A percentile compares a stretch with the other conserved stretches of the same genome.
These are phyloP conservation scores for Podocnemis expansa DNA, from an alignment of 2,113 vertebrate genomes.

Conservation along the genomic window DNA sequence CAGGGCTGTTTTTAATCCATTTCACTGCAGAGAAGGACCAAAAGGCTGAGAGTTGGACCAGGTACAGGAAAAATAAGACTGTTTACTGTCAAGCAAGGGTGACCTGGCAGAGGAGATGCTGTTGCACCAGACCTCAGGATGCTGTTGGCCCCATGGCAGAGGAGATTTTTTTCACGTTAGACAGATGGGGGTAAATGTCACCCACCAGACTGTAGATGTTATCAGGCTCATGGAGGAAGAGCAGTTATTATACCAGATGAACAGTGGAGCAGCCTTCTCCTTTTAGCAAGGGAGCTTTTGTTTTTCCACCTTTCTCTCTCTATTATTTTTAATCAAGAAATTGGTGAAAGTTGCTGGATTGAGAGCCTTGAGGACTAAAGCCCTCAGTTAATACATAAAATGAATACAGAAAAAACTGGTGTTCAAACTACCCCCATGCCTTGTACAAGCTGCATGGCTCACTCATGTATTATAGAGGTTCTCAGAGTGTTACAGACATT, in stretches of 20 bases:
- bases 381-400: not conserved
- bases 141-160: not conserved
- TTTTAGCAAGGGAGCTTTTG: constrained; percentile 30
- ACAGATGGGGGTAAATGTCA: too few relatives aligned
- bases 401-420: not conserved
- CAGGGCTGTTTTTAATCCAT: constrained; percentile 43
- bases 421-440: not conserved
- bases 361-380: not conserved
- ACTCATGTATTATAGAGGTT: not conserved
- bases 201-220: accelerated
- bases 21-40: not conserved
- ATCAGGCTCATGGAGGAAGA: not conserved
- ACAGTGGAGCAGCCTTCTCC: not conserved
- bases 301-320: not conserved
- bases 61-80: not conserved
- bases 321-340: constrained; percentile 21
- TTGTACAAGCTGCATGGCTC: not conserved
- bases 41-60: not conserved
- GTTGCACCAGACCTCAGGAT: accelerated
- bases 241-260: not conserved
- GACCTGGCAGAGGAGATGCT: not conserved
- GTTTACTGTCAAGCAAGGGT: not conserved
- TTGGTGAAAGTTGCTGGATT: not conserved
- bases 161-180: not conserved
- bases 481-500: not conserved